Conservation (phyloP, 2,113 vertebrate species). For the Microcebus murinus region DNA sequence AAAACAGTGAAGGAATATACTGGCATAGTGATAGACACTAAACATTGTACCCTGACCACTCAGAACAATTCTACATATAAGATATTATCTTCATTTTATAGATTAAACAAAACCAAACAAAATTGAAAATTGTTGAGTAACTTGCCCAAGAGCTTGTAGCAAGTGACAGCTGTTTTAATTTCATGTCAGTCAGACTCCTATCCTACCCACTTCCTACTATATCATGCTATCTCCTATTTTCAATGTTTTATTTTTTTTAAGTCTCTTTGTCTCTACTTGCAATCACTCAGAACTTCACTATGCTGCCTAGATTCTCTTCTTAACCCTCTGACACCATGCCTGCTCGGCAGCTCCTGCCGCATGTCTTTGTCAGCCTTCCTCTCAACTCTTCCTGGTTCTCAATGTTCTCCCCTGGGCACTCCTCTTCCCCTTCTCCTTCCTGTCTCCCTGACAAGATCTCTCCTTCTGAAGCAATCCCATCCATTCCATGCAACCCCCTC, state of each 20-base stretch:
- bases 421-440: neutral
- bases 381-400: neutral
- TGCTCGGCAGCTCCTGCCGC: neutral
- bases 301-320: neutral
- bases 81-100: neutral
- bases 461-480: neutral
- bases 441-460: neutral
- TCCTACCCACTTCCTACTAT: neutral
- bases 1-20: neutral
- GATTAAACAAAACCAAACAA: neutral
- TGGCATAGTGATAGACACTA: neutral
- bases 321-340: neutral
- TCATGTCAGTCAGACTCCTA: neutral
- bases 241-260: neutral
- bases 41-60: neutral
- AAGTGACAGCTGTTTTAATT: conserved; percentile 30
- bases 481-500: rapidly evolving
- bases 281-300: neutral
- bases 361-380: neutral
- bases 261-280: neutral
- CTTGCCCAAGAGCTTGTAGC: neutral
- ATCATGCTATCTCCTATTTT: neutral
- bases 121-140: neutral
- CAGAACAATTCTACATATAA: neutral
- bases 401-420: neutral